phyloP scores from a whole-genome alignment of 2,113 vertebrate species.

The Zosterops hypoxanthus region DNA sequence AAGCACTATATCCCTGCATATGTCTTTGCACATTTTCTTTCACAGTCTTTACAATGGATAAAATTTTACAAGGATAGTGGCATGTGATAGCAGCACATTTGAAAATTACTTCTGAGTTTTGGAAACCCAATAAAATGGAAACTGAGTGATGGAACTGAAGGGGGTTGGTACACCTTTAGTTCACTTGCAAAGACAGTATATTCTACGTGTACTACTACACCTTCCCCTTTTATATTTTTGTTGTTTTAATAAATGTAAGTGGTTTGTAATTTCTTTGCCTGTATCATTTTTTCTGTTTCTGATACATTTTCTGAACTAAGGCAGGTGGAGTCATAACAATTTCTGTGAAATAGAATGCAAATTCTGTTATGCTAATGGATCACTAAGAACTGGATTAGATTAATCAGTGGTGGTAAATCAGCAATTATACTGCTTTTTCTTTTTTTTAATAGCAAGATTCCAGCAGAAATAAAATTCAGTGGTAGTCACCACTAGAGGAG shows the following conservation, averaged over 20 bases:
- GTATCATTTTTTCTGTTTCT: background rate
- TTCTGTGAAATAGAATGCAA: constrained; percentile 71
- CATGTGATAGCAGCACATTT: background rate
- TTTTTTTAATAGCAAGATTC: constrained; percentile 6
- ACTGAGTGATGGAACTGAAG: background rate
- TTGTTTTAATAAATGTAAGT: background rate
- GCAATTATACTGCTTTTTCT: constrained; percentile 33
- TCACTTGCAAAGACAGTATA: background rate
- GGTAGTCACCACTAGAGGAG: background rate
- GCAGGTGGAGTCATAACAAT: constrained; percentile 64
- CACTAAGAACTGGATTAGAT: constrained; percentile 72
- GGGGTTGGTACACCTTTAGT: background rate
- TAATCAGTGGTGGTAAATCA: constrained; percentile 66
- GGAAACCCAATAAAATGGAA: background rate
- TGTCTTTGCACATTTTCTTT: constrained; percentile 50
- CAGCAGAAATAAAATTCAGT: constrained; percentile 45
- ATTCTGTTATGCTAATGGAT: constrained; percentile 65
- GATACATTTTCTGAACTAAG: constrained; percentile 27
- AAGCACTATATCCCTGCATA: background rate
- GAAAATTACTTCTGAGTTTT: constrained; percentile 48
- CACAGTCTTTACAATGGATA: constrained; percentile 52
- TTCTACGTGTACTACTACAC: background rate
- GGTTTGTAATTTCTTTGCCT: background rate
- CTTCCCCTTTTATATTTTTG: background rate
- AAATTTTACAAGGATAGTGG: constrained; percentile 30